Evolutionary conservation across 2,113 vertebrate genomes (phyloP).

Genomic region (Acanthisitta chloris): DNA sequence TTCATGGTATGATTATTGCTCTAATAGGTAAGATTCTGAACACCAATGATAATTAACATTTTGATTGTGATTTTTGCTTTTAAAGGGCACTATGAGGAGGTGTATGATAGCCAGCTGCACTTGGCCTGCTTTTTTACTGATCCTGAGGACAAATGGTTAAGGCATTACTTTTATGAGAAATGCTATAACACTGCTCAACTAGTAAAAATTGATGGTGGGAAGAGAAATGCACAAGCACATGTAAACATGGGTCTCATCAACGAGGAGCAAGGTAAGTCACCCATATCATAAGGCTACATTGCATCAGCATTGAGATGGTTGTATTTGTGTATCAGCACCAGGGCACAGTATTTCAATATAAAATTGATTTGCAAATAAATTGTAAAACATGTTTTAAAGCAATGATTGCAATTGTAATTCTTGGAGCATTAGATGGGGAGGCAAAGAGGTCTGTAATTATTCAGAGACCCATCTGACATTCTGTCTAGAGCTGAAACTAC

Average conservation of each 20-base stretch:
- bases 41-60: background rate
- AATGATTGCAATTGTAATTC: background rate
- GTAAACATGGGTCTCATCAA: constrained; percentile 72
- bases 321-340: background rate
- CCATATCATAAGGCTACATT: background rate
- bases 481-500: background rate
- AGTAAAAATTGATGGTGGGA: constrained; percentile 75
- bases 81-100: constrained; percentile 70
- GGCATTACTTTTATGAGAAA: constrained; percentile 78
- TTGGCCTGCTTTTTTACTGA: constrained; percentile 79
- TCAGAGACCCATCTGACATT: background rate
- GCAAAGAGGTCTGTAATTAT: background rate
- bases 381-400: background rate
- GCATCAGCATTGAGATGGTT: background rate
- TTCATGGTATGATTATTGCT: background rate
- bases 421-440: background rate
- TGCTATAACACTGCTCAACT: constrained; percentile 73
- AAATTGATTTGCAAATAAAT: background rate
- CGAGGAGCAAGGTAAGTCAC: constrained; percentile 77
- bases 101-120: constrained; percentile 77
- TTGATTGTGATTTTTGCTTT: constrained; percentile 1
- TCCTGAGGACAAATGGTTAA: constrained; percentile 80
- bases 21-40: background rate
- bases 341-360: background rate
- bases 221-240: constrained; percentile 76